Conservation (phyloP, 2,888 invertebrate genomes). For the Drosophila affinis region DNA sequence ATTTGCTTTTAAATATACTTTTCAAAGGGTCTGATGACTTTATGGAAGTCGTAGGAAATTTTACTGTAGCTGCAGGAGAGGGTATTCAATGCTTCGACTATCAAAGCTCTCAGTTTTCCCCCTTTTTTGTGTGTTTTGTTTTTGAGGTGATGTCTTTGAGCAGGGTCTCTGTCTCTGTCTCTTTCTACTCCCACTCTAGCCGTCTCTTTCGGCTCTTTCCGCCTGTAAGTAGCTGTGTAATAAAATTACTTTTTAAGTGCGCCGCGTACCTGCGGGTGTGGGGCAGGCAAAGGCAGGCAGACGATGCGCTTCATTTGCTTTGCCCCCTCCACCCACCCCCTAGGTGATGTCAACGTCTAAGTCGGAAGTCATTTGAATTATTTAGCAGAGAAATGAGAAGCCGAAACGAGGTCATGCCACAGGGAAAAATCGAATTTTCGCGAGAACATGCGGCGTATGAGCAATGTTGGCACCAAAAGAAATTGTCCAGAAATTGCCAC, state of each 20-base stretch:
- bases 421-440: not conserved
- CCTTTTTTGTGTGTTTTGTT: too few species aligned
- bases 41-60: too few species aligned
- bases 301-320: slow-evolving; percentile 32
- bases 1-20: too few species aligned
- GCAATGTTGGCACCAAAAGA: slow-evolving; percentile 22
- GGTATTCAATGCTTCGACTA: slow-evolving; percentile 14
- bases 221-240: slow-evolving; percentile 74
- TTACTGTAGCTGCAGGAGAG: not conserved
- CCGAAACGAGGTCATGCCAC: slow-evolving; percentile 3
- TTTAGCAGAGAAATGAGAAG: slow-evolving; percentile 53
- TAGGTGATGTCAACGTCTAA: slow-evolving; percentile 59
- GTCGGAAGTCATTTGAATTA: slow-evolving; percentile 77
- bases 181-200: not conserved
- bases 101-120: slow-evolving; percentile 15
- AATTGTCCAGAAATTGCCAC: slow-evolving; percentile 2
- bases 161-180: too few species aligned
- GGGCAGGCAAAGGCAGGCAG: not conserved
- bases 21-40: too few species aligned
- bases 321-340: not conserved
- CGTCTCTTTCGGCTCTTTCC: not conserved
- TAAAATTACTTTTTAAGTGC: slow-evolving; percentile 80
- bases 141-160: too few species aligned
- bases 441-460: slow-evolving; percentile 41
- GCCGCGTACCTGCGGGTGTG: slow-evolving; percentile 57